Evolutionary conservation across 2,797 vertebrate genomes (phyloP).

Genomic region (Sebastes matsubarae): DNA sequence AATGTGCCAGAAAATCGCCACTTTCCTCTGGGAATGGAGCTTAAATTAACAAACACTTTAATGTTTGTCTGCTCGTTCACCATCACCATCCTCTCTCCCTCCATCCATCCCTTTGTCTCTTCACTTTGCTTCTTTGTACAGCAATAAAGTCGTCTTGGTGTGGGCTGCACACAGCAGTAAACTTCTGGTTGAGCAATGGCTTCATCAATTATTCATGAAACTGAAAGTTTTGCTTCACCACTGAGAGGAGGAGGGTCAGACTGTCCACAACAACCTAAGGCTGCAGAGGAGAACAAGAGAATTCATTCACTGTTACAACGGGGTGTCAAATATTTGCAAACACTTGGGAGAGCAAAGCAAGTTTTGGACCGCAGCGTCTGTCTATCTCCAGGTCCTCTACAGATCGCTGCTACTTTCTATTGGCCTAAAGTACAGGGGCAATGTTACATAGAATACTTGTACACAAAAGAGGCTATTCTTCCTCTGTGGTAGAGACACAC

Average conservation of each 20-base stretch:
- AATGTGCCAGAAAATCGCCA: background rate
- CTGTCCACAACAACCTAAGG: background rate
- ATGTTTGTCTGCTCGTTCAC: background rate
- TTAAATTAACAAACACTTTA: background rate
- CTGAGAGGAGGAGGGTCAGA: background rate
- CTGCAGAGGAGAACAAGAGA: background rate
- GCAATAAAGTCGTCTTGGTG: background rate
- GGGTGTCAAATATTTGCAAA: slow-evolving; percentile 7
- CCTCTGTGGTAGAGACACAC: slow-evolving; percentile 15
- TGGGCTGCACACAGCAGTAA: slow-evolving; percentile 6
- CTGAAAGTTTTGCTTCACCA: slow-evolving; percentile 7
- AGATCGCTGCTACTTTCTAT: background rate
- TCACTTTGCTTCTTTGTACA: background rate
- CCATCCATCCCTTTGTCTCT: background rate
- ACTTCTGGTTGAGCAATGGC: slow-evolving; percentile 7
- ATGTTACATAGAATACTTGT: slow-evolving; percentile 23
- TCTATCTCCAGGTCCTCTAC: background rate
- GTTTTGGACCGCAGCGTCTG: background rate
- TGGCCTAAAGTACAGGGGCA: background rate
- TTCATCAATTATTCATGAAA: slow-evolving; percentile 54
- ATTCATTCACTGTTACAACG: background rate
- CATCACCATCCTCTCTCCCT: background rate
- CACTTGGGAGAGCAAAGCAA: background rate
- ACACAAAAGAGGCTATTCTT: slow-evolving; percentile 70
- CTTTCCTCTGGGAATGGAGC: background rate